Evolutionary conservation across 1,140 invertebrate species (phyloP).

Genomic region (Tetraneura akinire): DNA sequence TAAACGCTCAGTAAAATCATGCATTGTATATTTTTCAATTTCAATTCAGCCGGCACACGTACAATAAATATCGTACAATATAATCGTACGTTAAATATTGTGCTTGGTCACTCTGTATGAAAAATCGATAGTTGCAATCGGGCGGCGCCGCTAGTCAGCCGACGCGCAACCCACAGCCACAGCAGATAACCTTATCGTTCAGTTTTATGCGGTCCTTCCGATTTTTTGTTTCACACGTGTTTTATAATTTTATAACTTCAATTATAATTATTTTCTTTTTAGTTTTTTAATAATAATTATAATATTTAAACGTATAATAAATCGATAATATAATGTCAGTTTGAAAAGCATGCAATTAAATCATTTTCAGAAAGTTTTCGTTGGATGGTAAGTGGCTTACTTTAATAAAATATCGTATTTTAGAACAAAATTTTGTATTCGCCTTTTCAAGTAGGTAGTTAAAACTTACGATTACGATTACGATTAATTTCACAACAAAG

Average conservation of each 20-base stretch:
- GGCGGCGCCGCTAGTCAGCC: background rate
- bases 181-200: conserved; percentile 45
- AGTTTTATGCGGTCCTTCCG: background rate
- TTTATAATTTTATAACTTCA: too few species aligned
- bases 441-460: too few species aligned
- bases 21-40: too few species aligned
- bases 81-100: background rate
- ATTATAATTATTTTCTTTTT: too few species aligned
- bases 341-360: conserved; percentile 42
- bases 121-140: conserved; percentile 24
- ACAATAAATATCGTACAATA: too few species aligned
- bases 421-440: too few species aligned
- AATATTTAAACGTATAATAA: too few species aligned
- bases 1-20: too few species aligned
- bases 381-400: conserved; percentile 37
- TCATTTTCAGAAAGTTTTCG: conserved; percentile 39
- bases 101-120: background rate
- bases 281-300: too few species aligned
- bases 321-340: background rate
- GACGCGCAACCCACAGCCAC: too few species aligned
- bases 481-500: too few species aligned
- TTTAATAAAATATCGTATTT: conserved; percentile 19
- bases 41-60: background rate
- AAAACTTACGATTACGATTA: too few species aligned
- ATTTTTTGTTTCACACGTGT: background rate